Evolutionary conservation across 92 coral and sea anemone genomes (phyloP), one percentile per base, ranked within the genome.

Genomic region (Epizoanthus scotinus): DNA sequence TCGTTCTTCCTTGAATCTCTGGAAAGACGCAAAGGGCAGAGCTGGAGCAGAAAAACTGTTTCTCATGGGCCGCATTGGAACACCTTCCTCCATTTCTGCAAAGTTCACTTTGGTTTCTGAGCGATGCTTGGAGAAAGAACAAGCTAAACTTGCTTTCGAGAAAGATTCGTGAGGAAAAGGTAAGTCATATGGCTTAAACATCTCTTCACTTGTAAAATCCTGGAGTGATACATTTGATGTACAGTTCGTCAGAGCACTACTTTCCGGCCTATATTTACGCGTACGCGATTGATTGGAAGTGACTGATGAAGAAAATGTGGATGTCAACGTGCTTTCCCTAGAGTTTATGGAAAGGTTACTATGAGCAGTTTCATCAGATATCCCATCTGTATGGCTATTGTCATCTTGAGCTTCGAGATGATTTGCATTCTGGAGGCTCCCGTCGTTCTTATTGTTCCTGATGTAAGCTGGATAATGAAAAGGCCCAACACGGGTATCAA

Each of bases 1-100:
- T 58, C 59, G 68, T 49, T 57, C 42, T 59, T 75, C 81, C 25
- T 75, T 67, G 22, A 59, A 59, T 15, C 21, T 21, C 55, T 54
- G 15, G 21, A 75, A 38, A 59, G 28, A 38, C 2, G 56, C 17
- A 22, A 59, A 60, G 26, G 38, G 36, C 40, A 75, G 40, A 75
- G 81, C 69, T 0, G 81, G 81, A 21, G 81, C 97, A 40, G 97
- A 92, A 60, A 85, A 90, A 67, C 97, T 90, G 13, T 73, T 73
- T 78, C 91, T 69, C 75, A 92, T 64, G 20, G 89, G 88, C 6
- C 90, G 90, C 31, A 78, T 24, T 59, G 66, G 49, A 17, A 59
- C 40, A 27, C 62, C 82, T 20, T 63, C 73, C 36, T 77, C 94
- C 64, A 77, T 82, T 53, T 69, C 67, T 67, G 71, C 87, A 15